Conservation (phyloP, 2,888 invertebrate genomes). For the Dione vanillae region DNA sequence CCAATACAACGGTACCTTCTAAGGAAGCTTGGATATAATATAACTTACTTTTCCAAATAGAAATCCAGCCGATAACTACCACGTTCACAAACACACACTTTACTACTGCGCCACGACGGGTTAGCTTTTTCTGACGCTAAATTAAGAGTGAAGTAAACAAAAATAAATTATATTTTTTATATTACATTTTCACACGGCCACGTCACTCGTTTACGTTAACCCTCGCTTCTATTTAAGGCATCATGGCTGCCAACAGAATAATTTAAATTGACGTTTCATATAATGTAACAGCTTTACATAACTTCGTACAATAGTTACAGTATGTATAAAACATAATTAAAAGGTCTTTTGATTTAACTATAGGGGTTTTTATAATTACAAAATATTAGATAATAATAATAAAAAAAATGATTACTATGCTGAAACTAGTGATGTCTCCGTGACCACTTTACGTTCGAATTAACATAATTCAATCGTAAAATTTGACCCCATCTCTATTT, state of each 20-base stretch:
- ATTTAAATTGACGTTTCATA: conserved; percentile 21
- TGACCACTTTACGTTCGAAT: no score
- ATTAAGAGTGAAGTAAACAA: neutral
- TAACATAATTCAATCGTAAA: no score
- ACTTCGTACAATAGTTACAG: neutral
- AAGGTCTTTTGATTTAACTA: neutral
- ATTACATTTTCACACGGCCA: conserved; percentile 1
- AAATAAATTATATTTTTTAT: neutral
- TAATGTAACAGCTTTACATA: conserved; percentile 4
- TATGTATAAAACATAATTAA: neutral
- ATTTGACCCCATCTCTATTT: no score
- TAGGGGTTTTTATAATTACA: no score
- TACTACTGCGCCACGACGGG: neutral
- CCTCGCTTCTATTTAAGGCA: neutral
- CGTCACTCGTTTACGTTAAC: neutral
- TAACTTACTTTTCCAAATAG: neutral
- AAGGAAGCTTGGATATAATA: neutral
- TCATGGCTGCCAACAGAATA: conserved; percentile 10
- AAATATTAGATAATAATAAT: no score
- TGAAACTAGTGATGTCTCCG: no score
- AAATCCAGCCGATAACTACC: neutral
- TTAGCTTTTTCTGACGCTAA: neutral
- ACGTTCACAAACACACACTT: neutral
- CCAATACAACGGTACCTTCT: no score
- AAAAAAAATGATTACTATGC: no score